A percentile compares a stretch with the other conserved stretches of the same genome.
phyloP scores from a whole-genome alignment of 92 coral and sea anemone genomes.

The Bergia sp. region DNA sequence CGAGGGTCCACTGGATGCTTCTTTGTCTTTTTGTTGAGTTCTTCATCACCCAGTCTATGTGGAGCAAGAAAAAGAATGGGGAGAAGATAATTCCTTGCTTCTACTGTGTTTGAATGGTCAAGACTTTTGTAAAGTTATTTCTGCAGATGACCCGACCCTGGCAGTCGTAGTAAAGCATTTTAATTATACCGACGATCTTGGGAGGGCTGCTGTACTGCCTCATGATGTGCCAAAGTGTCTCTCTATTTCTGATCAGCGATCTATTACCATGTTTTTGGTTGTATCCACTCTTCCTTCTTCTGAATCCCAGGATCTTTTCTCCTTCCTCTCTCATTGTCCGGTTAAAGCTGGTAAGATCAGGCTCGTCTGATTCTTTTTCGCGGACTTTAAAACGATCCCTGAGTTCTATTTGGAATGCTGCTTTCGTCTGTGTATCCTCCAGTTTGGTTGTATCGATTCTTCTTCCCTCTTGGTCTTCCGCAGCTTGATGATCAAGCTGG shows the following conservation, averaged over 20 bases:
- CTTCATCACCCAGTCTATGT: neutral
- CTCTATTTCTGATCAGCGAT: conserved; percentile 14
- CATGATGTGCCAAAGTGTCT: neutral
- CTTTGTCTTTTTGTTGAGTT: neutral
- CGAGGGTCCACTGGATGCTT: neutral
- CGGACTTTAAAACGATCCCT: neutral
- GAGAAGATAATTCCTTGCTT: neutral
- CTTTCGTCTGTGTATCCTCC: neutral
- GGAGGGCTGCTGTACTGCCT: neutral
- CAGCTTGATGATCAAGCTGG: neutral
- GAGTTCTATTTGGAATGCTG: neutral
- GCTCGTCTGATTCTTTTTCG: neutral
- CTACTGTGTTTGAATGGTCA: neutral
- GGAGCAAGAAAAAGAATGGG: neutral
- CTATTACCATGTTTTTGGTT: conserved; percentile 4
- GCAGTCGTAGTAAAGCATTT: neutral
- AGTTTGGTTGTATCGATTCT: neutral
- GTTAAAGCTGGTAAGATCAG: neutral
- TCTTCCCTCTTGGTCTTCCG: conserved; percentile 4
- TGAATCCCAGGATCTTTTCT: conserved; percentile 30
- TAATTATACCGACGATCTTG: neutral
- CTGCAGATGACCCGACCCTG: neutral
- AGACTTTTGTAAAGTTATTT: neutral
- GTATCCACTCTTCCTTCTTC: conserved; percentile 32
- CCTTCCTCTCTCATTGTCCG: conserved; percentile 21